Conservation (phyloP, 2,888 invertebrate genomes). For the Plagiodera versicolora region DNA sequence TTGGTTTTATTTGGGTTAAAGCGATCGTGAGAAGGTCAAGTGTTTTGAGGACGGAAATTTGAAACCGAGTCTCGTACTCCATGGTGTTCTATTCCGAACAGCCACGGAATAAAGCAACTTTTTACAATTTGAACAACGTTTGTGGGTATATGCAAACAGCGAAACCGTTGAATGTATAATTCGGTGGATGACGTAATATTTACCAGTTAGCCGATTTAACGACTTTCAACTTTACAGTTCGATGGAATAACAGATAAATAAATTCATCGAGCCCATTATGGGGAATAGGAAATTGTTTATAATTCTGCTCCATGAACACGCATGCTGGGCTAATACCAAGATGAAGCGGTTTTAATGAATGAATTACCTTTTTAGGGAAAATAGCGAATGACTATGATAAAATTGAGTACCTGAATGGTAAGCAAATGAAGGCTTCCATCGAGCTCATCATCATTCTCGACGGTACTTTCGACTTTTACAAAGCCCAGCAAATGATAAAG, state of each 20-base stretch:
- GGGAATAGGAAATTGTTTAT: background rate
- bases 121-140: conserved; percentile 1
- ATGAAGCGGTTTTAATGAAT: too few relatives aligned
- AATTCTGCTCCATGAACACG: background rate
- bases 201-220: background rate
- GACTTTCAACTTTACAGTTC: background rate
- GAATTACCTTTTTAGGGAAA: conserved; percentile 22
- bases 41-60: background rate
- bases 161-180: background rate
- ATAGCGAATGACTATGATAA: conserved; percentile 38
- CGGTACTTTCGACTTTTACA: conserved; percentile 61
- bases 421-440: conserved; percentile 52
- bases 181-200: background rate
- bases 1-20: background rate
- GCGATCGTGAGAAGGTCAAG: background rate
- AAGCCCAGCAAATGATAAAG: conserved; percentile 62
- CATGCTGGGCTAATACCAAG: background rate
- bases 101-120: background rate
- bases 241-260: background rate
- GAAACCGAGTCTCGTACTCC: background rate
- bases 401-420: conserved; percentile 35
- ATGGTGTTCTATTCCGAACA: background rate
- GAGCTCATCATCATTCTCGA: conserved; percentile 64
- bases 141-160: background rate
- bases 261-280: background rate